Conservation (phyloP, 2,797 vertebrate genomes). For the Sebastes kiyomatsui region DNA sequence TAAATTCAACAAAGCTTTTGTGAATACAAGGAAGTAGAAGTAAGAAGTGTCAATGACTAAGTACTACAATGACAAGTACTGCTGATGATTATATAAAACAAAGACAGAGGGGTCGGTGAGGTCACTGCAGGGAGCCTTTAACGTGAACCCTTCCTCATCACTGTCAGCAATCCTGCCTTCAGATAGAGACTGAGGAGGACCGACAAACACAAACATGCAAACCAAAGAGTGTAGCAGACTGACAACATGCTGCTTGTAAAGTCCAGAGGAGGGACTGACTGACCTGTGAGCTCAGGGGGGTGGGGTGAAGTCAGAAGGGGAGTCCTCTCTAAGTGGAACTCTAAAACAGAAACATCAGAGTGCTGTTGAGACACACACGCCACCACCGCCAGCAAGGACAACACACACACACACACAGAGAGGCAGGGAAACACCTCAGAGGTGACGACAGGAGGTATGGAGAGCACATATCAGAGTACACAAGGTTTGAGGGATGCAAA, state of each 20-base stretch:
- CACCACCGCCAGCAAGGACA: constrained; percentile 30
- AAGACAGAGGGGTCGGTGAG: not conserved
- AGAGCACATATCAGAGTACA: constrained; percentile 18
- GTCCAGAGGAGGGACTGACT: constrained; percentile 91
- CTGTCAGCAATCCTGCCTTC: constrained; percentile 55
- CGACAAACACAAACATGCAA: constrained; percentile 71
- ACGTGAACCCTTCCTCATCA: constrained; percentile 12
- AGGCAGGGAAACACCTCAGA: constrained; percentile 32
- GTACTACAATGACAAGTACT: not conserved
- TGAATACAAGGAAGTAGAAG: not conserved
- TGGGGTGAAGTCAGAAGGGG: constrained; percentile 99
- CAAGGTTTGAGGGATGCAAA: constrained; percentile 37
- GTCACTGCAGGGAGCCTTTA: constrained; percentile 10
- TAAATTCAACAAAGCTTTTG: not conserved
- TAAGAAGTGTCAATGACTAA: not conserved
- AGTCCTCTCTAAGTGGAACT: constrained; percentile 99
- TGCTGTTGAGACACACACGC: constrained; percentile 85
- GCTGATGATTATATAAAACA: not conserved
- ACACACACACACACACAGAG: constrained; percentile 33
- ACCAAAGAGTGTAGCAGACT: constrained; percentile 63
- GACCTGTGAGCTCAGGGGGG: constrained; percentile 99
- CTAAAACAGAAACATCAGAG: constrained; percentile 98
- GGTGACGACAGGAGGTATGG: constrained; percentile 21
- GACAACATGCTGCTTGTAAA: constrained; percentile 84
- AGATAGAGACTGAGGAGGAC: constrained; percentile 39